phyloP scores from a whole-genome alignment of 2,888 invertebrate species.

The Eupithecia insigniata region DNA sequence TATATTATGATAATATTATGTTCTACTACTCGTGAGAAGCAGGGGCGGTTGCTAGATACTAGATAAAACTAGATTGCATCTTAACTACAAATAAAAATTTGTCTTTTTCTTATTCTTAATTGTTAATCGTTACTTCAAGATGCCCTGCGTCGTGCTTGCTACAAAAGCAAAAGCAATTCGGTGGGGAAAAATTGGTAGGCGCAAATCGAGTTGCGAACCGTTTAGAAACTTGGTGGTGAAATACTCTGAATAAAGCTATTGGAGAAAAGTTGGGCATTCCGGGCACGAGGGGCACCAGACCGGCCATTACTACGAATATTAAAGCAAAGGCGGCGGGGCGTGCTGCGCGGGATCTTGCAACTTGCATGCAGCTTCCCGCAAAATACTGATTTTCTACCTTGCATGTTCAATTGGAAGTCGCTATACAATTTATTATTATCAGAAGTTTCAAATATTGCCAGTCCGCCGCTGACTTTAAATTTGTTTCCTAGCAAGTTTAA shows the following conservation, averaged over 20 bases:
- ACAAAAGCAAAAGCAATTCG: conserved; percentile 25
- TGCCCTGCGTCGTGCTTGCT: conserved; percentile 18
- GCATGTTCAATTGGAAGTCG: conserved; percentile 6
- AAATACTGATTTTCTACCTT: conserved; percentile 22
- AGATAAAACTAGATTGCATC: too few species aligned
- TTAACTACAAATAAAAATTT: too few species aligned
- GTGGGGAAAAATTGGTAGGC: conserved; percentile 19
- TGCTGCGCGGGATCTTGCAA: conserved; percentile 23
- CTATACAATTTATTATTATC: conserved; percentile 1
- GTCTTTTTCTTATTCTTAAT: too few species aligned
- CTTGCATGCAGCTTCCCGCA: conserved; percentile 23
- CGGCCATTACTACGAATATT: conserved; percentile 37
- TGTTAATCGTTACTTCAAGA: conserved; percentile 17
- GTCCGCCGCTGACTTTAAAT: background rate
- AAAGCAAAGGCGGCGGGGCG: conserved; percentile 35
- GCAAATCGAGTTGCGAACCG: conserved; percentile 34
- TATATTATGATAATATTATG: too few species aligned
- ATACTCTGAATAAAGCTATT: conserved; percentile 36
- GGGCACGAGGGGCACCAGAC: conserved; percentile 32
- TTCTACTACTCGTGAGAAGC: too few species aligned
- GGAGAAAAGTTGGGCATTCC: conserved; percentile 39
- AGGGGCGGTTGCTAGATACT: too few species aligned
- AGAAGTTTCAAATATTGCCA: background rate
- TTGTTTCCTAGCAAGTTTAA: background rate
- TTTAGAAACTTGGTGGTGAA: conserved; percentile 40